Evolutionary conservation across 2,113 vertebrate genomes (phyloP), one percentile per base, ranked within the genome.

Genomic region (Lutjanus erythropterus): DNA sequence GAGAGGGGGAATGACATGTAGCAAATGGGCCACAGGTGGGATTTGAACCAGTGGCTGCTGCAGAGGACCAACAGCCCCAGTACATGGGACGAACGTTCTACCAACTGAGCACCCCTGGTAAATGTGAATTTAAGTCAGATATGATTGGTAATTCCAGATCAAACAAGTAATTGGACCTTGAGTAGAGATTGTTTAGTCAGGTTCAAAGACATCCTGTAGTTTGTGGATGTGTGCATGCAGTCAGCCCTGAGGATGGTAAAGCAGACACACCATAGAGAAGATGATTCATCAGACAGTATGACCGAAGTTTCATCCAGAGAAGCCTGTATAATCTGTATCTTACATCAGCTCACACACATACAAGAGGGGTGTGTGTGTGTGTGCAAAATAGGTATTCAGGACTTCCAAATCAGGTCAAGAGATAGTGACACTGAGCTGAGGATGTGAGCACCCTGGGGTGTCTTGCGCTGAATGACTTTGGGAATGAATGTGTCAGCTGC

Each of bases 401-500:
- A 69, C 56, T 61, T 69, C 39, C 9, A 33, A 86, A 86, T 85
- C 46, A 75, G 78, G 81, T 76, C 70, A 79, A 71, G 65, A 83
- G 47, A 33, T 39, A 72, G 53, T 68, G 65, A 70, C 65, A 78
- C 52, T 44, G 55, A 86, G 76, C 62, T 35, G 68, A 65, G 64
- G 81, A 88, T 75, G 69, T 46, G 69, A 87, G 80, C 70, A 50
- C 76, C 71, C 61, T 7, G 7, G 53, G 81, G 72, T 9, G 35
- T 65, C 9, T 71, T 19, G 46, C 29, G 65, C 47, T 88, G 72
- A 86, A 72, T 80, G 84, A 72, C 71, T 86, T 44, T 55, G 53
- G 71, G 67, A 86, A 85, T 85, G 27, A 85, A 86, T 78, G 72
- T 71, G 84, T 90, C 86, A 86, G 89, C 81, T 88, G 89, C 86